Percentiles rank a stretch among this genome's conserved stretches.
Evolutionary conservation across 2,113 vertebrate species (phyloP).

Genomic region (Hemiscyllium ocellatum): DNA sequence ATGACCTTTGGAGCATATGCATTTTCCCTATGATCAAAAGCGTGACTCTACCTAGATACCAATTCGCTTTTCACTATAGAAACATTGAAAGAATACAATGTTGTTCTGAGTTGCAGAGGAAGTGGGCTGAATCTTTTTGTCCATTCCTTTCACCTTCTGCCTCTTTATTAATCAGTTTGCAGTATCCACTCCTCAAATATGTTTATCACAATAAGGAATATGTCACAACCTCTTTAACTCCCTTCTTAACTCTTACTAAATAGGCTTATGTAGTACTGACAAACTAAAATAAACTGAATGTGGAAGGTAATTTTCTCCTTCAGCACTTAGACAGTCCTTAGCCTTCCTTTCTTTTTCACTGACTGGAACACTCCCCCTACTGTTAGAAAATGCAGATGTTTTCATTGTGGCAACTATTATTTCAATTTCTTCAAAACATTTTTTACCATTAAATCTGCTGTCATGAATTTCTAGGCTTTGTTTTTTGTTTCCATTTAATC

Average conservation of each 20-base stretch:
- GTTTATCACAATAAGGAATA: not conserved
- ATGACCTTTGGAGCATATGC: not conserved
- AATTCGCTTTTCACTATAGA: not conserved
- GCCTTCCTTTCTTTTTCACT: not conserved
- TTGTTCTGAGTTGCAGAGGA: not conserved
- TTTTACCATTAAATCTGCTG: not conserved
- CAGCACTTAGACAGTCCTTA: not conserved
- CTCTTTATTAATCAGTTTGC: not conserved
- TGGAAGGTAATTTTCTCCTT: not conserved
- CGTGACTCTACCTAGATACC: not conserved
- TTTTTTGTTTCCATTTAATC: not conserved
- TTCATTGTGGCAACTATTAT: not conserved
- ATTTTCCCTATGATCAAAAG: not conserved
- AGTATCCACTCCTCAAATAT: not conserved
- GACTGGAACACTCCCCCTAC: slow-evolving; percentile 19
- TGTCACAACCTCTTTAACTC: not conserved
- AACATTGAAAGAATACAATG: not conserved
- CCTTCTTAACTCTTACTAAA: not conserved
- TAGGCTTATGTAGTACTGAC: not conserved
- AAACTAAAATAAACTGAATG: not conserved
- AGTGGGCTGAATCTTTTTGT: slow-evolving; percentile 6
- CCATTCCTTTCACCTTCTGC: not conserved
- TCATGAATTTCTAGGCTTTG: not conserved
- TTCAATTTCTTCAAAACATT: not conserved
- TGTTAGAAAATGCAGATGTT: not conserved